These are phyloP conservation scores for Atta texana DNA, from an alignment of 1,140 invertebrate species.

Conservation along the genomic window DNA sequence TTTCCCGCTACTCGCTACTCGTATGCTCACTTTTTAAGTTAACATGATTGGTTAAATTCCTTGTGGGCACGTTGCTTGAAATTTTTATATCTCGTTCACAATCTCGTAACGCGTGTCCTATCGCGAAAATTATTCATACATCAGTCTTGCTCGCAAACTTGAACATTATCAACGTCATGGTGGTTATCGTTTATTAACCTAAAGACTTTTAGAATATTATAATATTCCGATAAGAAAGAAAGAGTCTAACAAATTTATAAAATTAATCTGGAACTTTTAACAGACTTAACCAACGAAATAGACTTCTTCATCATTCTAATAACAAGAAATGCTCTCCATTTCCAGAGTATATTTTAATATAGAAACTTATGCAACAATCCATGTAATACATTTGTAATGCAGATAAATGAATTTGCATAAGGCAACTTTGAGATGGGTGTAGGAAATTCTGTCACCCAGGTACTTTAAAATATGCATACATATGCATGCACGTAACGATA, in stretches of 20 bases:
- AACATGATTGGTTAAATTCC: conserved; percentile 40
- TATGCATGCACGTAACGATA: conserved; percentile 43
- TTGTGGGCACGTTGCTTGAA: conserved; percentile 31
- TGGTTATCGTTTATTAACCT: neutral
- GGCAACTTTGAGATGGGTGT: conserved; percentile 31
- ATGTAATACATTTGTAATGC: conserved; percentile 49
- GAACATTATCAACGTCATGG: neutral
- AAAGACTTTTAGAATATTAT: neutral
- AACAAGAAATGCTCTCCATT: neutral
- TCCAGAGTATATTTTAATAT: conserved; percentile 13
- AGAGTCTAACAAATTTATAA: neutral
- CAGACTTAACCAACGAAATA: neutral
- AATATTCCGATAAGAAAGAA: neutral
- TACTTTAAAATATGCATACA: conserved; percentile 55
- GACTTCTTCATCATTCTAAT: neutral
- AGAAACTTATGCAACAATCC: conserved; percentile 10
- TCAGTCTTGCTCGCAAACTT: neutral
- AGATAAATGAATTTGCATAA: conserved; percentile 57
- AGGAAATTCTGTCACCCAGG: conserved; percentile 35
- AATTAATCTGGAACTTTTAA: neutral
- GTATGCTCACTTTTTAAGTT: conserved; percentile 19
- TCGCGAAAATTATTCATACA: conserved; percentile 32
- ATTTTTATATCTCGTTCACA: conserved; percentile 34
- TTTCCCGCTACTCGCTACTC: conserved; percentile 12
- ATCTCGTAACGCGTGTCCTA: neutral